Evolutionary conservation across 1,140 invertebrate species (phyloP).

Genomic region (Drosophila pandora): DNA sequence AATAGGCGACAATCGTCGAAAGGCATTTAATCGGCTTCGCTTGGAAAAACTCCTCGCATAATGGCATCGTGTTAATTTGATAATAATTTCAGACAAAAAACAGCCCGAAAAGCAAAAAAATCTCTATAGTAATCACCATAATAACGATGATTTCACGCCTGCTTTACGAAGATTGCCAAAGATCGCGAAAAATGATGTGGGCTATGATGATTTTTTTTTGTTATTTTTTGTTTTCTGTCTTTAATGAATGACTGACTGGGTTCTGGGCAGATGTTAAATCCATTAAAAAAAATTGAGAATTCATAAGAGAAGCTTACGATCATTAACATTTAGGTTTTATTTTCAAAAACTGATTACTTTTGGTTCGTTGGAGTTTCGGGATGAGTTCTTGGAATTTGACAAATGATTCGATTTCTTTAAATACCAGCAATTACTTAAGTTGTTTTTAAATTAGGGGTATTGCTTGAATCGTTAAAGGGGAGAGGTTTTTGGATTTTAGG

Average conservation of each 20-base stretch:
- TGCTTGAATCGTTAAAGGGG: no score
- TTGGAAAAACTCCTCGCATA: conserved; percentile 1
- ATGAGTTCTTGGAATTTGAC: neutral
- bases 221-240: neutral
- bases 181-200: conserved; percentile 11
- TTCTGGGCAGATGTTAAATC: conserved; percentile 1
- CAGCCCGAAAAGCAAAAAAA: conserved; percentile 15
- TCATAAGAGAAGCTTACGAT: neutral
- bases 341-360: no score
- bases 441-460: no score
- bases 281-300: neutral
- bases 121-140: conserved; percentile 23
- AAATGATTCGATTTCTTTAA: neutral
- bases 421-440: no score
- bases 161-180: conserved; percentile 21
- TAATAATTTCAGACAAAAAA: conserved; percentile 40
- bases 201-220: neutral
- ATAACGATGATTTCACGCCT: conserved; percentile 48
- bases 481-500: no score
- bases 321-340: neutral
- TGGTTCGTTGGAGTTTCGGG: no score
- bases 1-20: conserved; percentile 71
- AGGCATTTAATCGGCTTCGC: conserved; percentile 65
- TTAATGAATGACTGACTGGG: neutral
- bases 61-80: conserved; percentile 65